A percentile compares a stretch with the other conserved stretches of the same genome.
These are phyloP conservation scores for Lordiphosa andalusiaca DNA, from an alignment of 2,888 invertebrate genomes.

Conservation along the genomic window DNA sequence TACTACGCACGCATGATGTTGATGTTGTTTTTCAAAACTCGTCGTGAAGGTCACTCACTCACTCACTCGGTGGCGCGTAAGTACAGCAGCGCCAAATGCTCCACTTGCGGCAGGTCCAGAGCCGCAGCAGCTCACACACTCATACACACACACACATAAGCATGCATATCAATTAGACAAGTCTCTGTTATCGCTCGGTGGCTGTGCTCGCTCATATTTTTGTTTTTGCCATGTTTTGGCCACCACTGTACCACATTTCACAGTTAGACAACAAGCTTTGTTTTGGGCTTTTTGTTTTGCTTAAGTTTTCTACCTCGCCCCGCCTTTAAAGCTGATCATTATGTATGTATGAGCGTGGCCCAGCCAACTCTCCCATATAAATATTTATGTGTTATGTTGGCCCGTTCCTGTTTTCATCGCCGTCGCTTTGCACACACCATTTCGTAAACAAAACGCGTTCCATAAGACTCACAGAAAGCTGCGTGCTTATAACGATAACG, in stretches of 20 bases:
- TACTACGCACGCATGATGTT: constrained; percentile 46
- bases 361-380: constrained; percentile 40
- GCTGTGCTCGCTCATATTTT: constrained; percentile 2
- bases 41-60: constrained; percentile 61
- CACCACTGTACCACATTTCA: constrained; percentile 53
- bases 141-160: not conserved
- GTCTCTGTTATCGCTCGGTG: constrained; percentile 29
- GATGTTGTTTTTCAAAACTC: constrained; percentile 54
- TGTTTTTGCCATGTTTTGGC: constrained; percentile 48
- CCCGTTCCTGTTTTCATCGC: constrained; percentile 55
- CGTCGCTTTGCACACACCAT: constrained; percentile 24
- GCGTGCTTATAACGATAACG: constrained; percentile 59
- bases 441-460: constrained; percentile 72
- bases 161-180: constrained; percentile 32
- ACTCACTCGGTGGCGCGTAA: constrained; percentile 39
- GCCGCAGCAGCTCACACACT: not conserved
- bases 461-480: constrained; percentile 40
- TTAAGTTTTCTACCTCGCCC: constrained; percentile 47
- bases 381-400: constrained; percentile 52
- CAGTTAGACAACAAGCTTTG: constrained; percentile 41
- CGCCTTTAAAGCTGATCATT: constrained; percentile 25
- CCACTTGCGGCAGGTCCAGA: constrained; percentile 33
- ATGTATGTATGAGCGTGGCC: constrained; percentile 23
- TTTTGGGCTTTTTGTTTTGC: constrained; percentile 56
- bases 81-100: constrained; percentile 50